Base-by-base conservation (phyloP, 2,113 vertebrate species). In the Sinocyclocheilus anophthalmus region DNA sequence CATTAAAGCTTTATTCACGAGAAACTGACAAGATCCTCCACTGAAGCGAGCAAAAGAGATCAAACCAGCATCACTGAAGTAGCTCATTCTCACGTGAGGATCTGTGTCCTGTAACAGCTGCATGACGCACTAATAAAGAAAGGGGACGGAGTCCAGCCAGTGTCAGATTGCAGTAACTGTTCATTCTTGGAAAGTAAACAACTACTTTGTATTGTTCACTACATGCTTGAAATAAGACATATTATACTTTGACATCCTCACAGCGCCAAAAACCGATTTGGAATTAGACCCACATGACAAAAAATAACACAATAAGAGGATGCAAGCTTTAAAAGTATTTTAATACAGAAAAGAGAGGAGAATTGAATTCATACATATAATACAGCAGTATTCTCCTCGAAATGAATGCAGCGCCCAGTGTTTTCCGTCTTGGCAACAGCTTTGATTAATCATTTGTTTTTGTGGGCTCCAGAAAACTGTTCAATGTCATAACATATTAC, bases 281-380 rank as follows among this genome's bases (percentile, higher is more conserved):
- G 16, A 57, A 57, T 57, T 57, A 57, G 18, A 57, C 18, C 55
- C 55, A 57, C 18, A 57, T 8, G 55, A 57, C 55, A 13, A 55
- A 39, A 48, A 39, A 45, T 37, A 30, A 45, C 72, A 76, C 53
- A 83, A 26, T 4, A 9, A 65, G n/a, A 24, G 77, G 14, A 50
- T 10, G 3, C 8, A 12, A 10, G 50, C 22, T 48, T 24, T 48
- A 81, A 81, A 81, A 48, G 61, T 73, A 22, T 89, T 89, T 90
- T 86, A 88, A 86, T 86, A 81, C 73, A 88, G 39, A 76, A 53
- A 67, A 48, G 59, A 77, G 81, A 87, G 88, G 80, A 91, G 85
- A 92, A 87, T 90, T 87, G 33, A 85, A 16, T 93, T 94, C 91
- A 93, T 90, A 45, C 92, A 93, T 90, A 24, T 53, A 24, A 50